A percentile compares a stretch with the other conserved stretches of the same genome.
These are phyloP conservation scores for Pleuronectes platessa DNA, from an alignment of 2,113 vertebrate species.

Conservation along the genomic window DNA sequence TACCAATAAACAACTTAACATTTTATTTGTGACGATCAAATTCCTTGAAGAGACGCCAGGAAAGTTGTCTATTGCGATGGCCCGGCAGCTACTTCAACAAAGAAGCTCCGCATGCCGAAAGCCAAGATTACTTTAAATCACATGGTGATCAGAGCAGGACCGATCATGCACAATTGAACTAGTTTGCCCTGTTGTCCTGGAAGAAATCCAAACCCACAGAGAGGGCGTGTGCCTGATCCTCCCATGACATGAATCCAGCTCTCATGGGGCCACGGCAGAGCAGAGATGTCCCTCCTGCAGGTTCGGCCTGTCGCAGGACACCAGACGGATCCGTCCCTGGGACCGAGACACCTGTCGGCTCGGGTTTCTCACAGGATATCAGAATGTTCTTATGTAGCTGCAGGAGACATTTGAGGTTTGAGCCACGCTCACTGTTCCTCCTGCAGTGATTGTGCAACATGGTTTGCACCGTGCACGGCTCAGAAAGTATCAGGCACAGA, in stretches of 20 bases:
- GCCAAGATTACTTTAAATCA: slow-evolving; percentile 11
- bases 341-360: slow-evolving; percentile 19
- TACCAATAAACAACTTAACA: too few relatives aligned
- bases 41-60: background rate
- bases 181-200: slow-evolving; percentile 53
- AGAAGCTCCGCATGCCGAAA: background rate
- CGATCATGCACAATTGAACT: slow-evolving; percentile 20
- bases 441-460: background rate
- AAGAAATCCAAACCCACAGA: slow-evolving; percentile 11
- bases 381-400: background rate
- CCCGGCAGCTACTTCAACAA: too few relatives aligned
- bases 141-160: slow-evolving; percentile 20
- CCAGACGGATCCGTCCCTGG: too few relatives aligned
- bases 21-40: background rate
- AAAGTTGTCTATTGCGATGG: background rate
- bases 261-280: background rate
- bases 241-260: slow-evolving; percentile 2
- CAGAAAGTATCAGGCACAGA: too few relatives aligned
- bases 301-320: background rate
- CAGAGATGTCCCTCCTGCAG: background rate
- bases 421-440: background rate
- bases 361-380: slow-evolving; percentile 23
- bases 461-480: background rate
- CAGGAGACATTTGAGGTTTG: too few relatives aligned
- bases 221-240: slow-evolving; percentile 22